A percentile compares a stretch with the other conserved stretches of the same genome.
phyloP scores from a whole-genome alignment of 2,797 vertebrate genomes.

The Mastacembelus armatus region DNA sequence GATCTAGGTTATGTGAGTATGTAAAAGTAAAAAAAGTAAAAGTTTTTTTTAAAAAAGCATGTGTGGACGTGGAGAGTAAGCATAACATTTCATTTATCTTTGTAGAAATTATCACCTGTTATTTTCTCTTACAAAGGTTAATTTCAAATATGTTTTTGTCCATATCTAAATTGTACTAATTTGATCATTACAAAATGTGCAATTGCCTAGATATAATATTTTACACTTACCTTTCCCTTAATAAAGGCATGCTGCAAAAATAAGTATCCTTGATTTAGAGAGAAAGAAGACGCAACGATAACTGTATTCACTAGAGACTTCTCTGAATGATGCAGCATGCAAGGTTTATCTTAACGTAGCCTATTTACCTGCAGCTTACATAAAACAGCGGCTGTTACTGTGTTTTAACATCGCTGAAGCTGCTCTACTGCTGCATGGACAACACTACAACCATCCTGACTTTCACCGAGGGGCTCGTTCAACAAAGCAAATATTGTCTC shows the following conservation, averaged over 20 bases:
- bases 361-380: slow-evolving; percentile 20
- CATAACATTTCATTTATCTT: no score
- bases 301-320: not conserved
- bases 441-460: slow-evolving; percentile 59
- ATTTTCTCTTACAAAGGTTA: no score
- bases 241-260: not conserved
- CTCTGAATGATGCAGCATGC: not conserved
- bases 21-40: no score
- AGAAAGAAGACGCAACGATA: not conserved
- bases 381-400: slow-evolving; percentile 42
- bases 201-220: not conserved
- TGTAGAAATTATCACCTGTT: no score
- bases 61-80: no score
- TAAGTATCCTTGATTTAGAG: not conserved
- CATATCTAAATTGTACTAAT: no score
- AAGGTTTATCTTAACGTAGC: no score
- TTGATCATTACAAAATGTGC: no score
- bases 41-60: no score
- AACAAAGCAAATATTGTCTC: slow-evolving; percentile 89
- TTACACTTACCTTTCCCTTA: no score
- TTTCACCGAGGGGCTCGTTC: slow-evolving; percentile 80
- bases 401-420: slow-evolving; percentile 53
- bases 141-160: no score
- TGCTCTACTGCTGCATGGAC: slow-evolving; percentile 49
- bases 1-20: no score